These are phyloP conservation scores for Acomys russatus DNA, from an alignment of 2,797 vertebrate genomes.

Conservation along the genomic window DNA sequence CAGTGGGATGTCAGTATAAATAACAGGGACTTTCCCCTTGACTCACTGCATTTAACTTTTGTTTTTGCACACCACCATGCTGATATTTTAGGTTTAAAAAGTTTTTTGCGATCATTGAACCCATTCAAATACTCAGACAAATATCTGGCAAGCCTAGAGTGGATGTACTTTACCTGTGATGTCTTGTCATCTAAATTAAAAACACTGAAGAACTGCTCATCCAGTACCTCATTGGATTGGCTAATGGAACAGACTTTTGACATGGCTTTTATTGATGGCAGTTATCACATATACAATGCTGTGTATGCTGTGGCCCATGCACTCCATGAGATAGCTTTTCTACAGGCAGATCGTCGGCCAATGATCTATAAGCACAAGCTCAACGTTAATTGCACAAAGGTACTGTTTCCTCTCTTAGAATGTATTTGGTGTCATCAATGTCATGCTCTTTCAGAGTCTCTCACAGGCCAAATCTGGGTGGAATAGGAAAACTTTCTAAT, in stretches of 20 bases:
- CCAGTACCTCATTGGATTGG: not conserved
- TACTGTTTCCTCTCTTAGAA: not conserved
- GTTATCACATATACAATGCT: not conserved
- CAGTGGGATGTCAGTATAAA: not conserved
- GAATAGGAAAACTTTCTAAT: too few relatives aligned
- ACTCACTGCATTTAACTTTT: not conserved
- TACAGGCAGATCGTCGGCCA: not conserved
- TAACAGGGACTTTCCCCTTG: not conserved
- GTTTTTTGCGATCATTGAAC: not conserved
- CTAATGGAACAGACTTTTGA: not conserved
- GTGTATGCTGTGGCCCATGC: not conserved
- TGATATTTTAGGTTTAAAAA: not conserved
- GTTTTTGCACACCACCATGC: not conserved
- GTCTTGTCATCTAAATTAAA: rapidly evolving
- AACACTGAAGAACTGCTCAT: not conserved
- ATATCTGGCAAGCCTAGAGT: not conserved
- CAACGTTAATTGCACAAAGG: not conserved
- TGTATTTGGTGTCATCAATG: rapidly evolving
- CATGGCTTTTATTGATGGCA: not conserved
- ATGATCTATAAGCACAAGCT: rapidly evolving
- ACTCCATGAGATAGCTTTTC: not conserved
- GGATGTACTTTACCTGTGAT: not conserved
- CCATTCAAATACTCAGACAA: not conserved
- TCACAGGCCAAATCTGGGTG: rapidly evolving
- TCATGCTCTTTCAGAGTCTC: not conserved